phyloP scores from a whole-genome alignment of 23 tunicate genomes.

The Styela plicata region DNA sequence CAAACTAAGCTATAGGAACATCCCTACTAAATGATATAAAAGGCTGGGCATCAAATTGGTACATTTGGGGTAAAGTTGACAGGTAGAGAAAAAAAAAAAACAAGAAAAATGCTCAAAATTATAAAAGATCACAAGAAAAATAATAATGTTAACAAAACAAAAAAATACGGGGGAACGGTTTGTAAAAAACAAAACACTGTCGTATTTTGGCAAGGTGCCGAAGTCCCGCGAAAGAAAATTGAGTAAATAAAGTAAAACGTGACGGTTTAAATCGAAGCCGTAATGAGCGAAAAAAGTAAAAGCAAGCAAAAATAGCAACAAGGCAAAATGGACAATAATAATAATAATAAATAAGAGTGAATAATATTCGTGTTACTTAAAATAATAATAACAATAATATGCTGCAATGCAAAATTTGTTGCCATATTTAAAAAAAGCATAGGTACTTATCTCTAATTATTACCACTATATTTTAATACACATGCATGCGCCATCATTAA shows the following conservation, averaged over 20 bases:
- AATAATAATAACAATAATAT: too few relatives aligned
- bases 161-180: not conserved
- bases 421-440: not conserved
- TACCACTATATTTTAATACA: not conserved
- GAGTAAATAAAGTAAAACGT: not conserved
- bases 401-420: not conserved
- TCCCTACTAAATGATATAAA: too few relatives aligned
- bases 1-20: too few relatives aligned
- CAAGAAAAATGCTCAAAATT: too few relatives aligned
- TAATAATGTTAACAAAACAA: too few relatives aligned
- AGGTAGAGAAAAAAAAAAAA: too few relatives aligned
- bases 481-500: too few relatives aligned
- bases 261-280: too few relatives aligned
- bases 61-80: too few relatives aligned
- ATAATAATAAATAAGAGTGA: not conserved
- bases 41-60: too few relatives aligned
- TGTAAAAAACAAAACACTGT: not conserved
- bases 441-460: too few relatives aligned
- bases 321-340: not conserved
- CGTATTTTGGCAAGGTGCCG: conserved; percentile 16
- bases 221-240: not conserved
- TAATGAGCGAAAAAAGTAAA: not conserved
- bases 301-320: not conserved
- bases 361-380: not conserved
- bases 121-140: too few relatives aligned